Base-by-base conservation (phyloP, 1,140 invertebrate genomes). In the Phenacoccus solenopsis region DNA sequence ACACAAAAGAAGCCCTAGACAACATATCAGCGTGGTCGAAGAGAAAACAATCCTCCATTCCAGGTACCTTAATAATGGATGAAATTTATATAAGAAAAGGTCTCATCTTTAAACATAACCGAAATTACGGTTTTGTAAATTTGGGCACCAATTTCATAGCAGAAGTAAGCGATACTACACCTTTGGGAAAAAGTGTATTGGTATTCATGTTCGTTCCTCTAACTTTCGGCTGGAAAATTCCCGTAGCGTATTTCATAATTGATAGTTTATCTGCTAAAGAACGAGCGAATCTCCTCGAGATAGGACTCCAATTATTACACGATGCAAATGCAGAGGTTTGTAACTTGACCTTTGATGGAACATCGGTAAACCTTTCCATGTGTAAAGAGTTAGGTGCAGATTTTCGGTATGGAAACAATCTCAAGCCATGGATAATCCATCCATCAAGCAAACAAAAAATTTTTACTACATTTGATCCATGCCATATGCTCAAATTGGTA, bases 231-330 rank as follows among this genome's bases (percentile, higher is more conserved):
- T 72, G 27, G 20, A 72, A 72, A 24, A 61, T 72, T n/a, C 71
- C 71, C 9, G 71, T 72, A 28, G 71, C 20, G 21, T 72, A 72
- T 67, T 72, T 72, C 28, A 28, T 70, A 20, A 67, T 70, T 35
- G 35, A 24, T 13, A 56, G 69, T 13, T 16, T 64, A 12, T 35
- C 24, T 27, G 69, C 28, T 27, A 56, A 35, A 67, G 35, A 72
- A 67, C 49, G 49, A 25, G 59, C 70, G 13, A 67, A 68, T 22
- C 32, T 70, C 16, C 21, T 70, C 13, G 67, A 67, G 10, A 67
- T 24, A 0, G 32, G 59, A 9, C 30, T 70, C 27, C 10, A 35
- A 25, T 21, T 67, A 21, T 24, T 67, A 9, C 32, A 70, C 49
- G 70, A 68, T 4, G 20, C 59, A 0, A 32, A 32, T 2, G 32